Evolutionary conservation across 2,888 invertebrate genomes (phyloP).

Genomic region (Parascotia fuliginaria): DNA sequence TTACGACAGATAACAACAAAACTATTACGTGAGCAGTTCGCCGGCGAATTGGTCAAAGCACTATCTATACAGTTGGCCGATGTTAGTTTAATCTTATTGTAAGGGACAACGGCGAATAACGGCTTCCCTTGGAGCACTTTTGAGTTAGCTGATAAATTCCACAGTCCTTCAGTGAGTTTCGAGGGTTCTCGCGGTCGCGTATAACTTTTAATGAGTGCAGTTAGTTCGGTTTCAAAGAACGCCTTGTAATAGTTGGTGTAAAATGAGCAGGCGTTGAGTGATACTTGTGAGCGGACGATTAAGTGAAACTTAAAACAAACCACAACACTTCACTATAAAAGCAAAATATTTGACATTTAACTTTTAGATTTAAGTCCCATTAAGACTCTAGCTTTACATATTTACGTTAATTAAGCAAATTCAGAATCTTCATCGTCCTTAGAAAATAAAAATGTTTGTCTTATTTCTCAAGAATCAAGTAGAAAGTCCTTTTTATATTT

Average conservation of each 20-base stretch:
- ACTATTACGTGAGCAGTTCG: conserved; percentile 77
- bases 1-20: conserved; percentile 82
- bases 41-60: conserved; percentile 70
- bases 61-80: conserved; percentile 62
- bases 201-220: conserved; percentile 79
- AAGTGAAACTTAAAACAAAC: conserved; percentile 24
- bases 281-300: conserved; percentile 39
- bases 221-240: conserved; percentile 70
- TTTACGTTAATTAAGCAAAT: neutral
- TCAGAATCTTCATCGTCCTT: too few species aligned
- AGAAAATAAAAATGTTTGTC: too few species aligned
- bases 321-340: conserved; percentile 5
- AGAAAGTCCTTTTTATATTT: too few species aligned
- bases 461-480: too few species aligned
- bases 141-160: conserved; percentile 75
- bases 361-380: neutral
- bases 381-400: neutral
- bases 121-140: conserved; percentile 72
- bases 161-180: conserved; percentile 62
- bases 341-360: neutral
- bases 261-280: conserved; percentile 53
- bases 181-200: conserved; percentile 67
- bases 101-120: conserved; percentile 77
- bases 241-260: conserved; percentile 56
- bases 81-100: conserved; percentile 79